Base-by-base conservation (phyloP, 2,113 vertebrate species). In the Eudorcas thomsonii region DNA sequence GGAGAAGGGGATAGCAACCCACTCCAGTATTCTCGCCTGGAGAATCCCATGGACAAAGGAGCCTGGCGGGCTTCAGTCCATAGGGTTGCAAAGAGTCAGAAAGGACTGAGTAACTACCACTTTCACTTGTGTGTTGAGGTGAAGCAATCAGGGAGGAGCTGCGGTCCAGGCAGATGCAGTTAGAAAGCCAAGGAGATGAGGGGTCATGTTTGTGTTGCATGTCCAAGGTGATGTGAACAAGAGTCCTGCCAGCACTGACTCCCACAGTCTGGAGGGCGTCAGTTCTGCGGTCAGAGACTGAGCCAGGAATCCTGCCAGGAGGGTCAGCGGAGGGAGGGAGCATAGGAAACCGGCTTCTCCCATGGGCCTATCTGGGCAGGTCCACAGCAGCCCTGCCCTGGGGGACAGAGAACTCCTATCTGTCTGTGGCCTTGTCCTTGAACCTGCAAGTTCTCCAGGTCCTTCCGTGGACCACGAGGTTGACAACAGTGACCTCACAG, bases 141-240 rank as follows among this genome's bases (percentile, higher is more conserved):
- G 39, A 33, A 67, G 60, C 1, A 11, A 4, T 21, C 33, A 80
- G 50, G 39, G 30, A 84, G 16, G 33, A 5, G 25, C 14, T 28
- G 16, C 3, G 43, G 43, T 55, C 33, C 64, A 45, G 25, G 23
- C 2, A n/a, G 25, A 36, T 19, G 43, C 30, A 21, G 14, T 12
- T 26, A 12, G 57, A 77, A 25, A 80, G 4, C 36, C 26, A 8
- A 16, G n/a, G 13, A 62, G 17, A 48, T 0, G 28, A 62, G 36
- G 14, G 6, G 39, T 21, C 1, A 0, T 43, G 33, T 25, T 21
- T 3, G 0, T 4, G 23, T 4, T 60, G 81, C 39, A 4, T 5
- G 7, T 19, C 45, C 33, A 26, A 84, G 33, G 80, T 0, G 26
- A 74, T 3, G 21, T 8, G 6, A 57, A 9, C 71, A 2, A 12